Conservation (phyloP, 1,140 invertebrate species). For the Cotesia typhae region DNA sequence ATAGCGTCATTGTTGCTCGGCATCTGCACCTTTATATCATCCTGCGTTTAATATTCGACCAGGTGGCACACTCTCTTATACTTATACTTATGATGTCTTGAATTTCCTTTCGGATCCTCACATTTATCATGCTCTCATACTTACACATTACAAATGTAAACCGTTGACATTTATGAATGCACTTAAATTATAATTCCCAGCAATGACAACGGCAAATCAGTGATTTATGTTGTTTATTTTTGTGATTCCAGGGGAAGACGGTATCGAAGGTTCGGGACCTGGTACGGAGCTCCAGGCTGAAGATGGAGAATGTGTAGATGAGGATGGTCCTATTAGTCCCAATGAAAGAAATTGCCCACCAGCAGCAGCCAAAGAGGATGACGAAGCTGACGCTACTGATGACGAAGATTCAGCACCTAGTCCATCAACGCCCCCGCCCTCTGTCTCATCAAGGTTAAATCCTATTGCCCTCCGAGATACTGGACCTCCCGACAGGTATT, state of each 20-base stretch:
- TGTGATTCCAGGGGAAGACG: constrained; percentile 69
- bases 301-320: constrained; percentile 68
- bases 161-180: not conserved
- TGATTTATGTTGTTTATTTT: constrained; percentile 28
- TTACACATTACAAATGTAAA: not conserved
- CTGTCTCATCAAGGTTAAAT: constrained; percentile 57
- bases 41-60: constrained; percentile 33
- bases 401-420: constrained; percentile 59
- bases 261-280: constrained; percentile 65
- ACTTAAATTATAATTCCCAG: too few species aligned
- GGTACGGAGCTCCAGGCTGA: constrained; percentile 65
- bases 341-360: constrained; percentile 61
- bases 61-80: constrained; percentile 30
- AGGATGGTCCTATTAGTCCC: constrained; percentile 67
- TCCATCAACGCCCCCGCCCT: constrained; percentile 52
- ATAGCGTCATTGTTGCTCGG: constrained; percentile 58
- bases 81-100: constrained; percentile 7
- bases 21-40: constrained; percentile 56
- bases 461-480: constrained; percentile 59
- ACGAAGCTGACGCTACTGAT: constrained; percentile 62
- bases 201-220: too few species aligned
- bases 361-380: constrained; percentile 59
- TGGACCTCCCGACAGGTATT: constrained; percentile 61
- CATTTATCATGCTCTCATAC: too few species aligned
- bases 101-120: constrained; percentile 2